Base-by-base conservation (phyloP, 2,113 vertebrate genomes). In the Alethe castanea region DNA sequence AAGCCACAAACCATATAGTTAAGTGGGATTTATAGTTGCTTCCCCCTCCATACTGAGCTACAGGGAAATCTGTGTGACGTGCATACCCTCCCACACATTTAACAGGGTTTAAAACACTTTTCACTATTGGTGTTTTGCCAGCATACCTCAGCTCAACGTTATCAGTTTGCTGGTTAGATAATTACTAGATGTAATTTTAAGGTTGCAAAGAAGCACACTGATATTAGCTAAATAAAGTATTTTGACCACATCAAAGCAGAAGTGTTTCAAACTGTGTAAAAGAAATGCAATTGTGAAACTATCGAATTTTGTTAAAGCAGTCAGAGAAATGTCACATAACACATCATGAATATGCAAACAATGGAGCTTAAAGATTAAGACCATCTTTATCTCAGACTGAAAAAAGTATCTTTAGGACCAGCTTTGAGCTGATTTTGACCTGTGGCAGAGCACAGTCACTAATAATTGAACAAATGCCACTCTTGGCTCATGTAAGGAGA, bases 281-380 rank as follows among this genome's bases (percentile, higher is more conserved):
- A 81, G 59, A 96, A 92, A 90, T 83, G 67, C 69, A 86, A 36
- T 91, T 88, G 35, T 91, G 95, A 93, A 96, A 96, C 82, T 74
- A 45, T 8, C 88, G 42, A 36, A 59, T 94, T 92, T 66, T 92
- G 33, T 86, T 88, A 71, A 86, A 91, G 67, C 76, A 74, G 42
- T 88, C 94, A 93, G 71, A 77, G 5, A n/a, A 86, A 47, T 29
- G 23, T 52, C 64, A 71, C 44, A 11, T 33, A 74, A 44, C 47
- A 67, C 19, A 71, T 81, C 22, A 11, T 11, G 60, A 81, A 62
- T 70, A 65, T 54, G 12, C 33, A 82, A 59, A 11, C 11, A 26
- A 7, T 8, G 6, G 14, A 96, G 52, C 47, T 72, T 81, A 77
- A 73, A 74, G 23, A 53, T 48, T 38, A 85, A 81, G 28, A 69